Evolutionary conservation across 1,140 invertebrate species (phyloP).

Genomic region (Drosophila bocqueti): DNA sequence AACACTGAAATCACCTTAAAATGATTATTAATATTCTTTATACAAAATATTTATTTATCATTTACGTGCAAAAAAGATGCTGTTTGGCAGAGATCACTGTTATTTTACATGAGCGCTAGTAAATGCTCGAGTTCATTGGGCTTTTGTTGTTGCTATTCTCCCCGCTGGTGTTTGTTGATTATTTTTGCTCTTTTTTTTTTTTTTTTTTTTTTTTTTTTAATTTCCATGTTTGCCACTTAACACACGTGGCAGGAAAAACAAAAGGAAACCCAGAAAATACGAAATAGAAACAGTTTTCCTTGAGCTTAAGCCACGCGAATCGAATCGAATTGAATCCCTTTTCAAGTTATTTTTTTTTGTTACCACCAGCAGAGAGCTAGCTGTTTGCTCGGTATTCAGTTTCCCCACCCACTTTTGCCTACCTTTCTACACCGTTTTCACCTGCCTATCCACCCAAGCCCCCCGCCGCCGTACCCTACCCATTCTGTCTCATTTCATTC

Average conservation of each 20-base stretch:
- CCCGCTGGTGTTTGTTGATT: conserved; percentile 1
- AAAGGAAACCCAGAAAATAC: neutral
- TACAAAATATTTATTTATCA: neutral
- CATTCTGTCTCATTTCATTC: conserved; percentile 37
- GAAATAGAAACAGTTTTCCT: conserved; percentile 5
- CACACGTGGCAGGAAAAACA: conserved; percentile 17
- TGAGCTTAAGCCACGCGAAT: conserved; percentile 2
- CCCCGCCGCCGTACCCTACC: neutral
- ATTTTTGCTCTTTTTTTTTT: conserved; percentile 10
- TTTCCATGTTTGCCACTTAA: conserved; percentile 27
- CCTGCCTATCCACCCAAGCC: neutral
- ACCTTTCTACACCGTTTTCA: conserved; percentile 1
- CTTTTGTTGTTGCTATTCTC: conserved; percentile 2
- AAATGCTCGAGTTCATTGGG: conserved; percentile 6
- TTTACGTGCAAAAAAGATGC: accelerated
- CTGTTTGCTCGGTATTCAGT: conserved; percentile 51
- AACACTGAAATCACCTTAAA: neutral
- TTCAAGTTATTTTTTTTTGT: conserved; percentile 10
- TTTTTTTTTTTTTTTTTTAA: conserved; percentile 31
- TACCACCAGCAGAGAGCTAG: neutral
- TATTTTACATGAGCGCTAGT: conserved; percentile 6
- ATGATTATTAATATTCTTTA: neutral
- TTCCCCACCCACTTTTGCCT: conserved; percentile 22
- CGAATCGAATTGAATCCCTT: conserved; percentile 32
- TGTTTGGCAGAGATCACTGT: conserved; percentile 5